Percentiles rank a stretch among this genome's conserved stretches.
phyloP scores from a whole-genome alignment of 92 coral and sea anemone species.

The Paramuricea clavata region DNA sequence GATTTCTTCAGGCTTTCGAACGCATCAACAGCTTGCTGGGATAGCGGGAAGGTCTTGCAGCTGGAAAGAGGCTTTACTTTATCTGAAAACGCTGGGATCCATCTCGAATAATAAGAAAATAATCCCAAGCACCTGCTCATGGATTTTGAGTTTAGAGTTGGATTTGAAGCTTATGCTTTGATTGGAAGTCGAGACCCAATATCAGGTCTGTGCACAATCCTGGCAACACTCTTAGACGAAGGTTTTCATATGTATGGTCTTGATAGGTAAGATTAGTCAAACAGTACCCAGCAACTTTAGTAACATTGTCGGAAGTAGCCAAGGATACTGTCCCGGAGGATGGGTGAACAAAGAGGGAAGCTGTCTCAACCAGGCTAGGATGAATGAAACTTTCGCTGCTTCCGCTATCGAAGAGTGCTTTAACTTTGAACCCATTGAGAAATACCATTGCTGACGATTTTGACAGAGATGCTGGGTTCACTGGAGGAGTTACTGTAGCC shows the following conservation, averaged over 20 bases:
- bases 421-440: constrained; percentile 54
- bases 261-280: constrained; percentile 41
- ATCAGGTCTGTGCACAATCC: constrained; percentile 68
- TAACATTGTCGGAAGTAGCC: too few species aligned
- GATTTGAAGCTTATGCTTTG: constrained; percentile 58
- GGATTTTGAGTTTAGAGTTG: constrained; percentile 9
- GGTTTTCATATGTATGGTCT: constrained; percentile 45
- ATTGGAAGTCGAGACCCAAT: too few species aligned
- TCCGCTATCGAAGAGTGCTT: constrained; percentile 74
- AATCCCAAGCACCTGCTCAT: too few species aligned
- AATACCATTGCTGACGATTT: too few species aligned
- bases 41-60: too few species aligned
- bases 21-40: too few species aligned
- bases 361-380: too few species aligned
- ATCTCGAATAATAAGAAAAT: constrained; percentile 35
- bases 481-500: constrained; percentile 41
- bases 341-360: constrained; percentile 38
- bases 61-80: too few species aligned
- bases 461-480: too few species aligned
- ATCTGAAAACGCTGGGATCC: constrained; percentile 46
- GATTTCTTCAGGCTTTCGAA: too few species aligned
- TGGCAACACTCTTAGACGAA: constrained; percentile 60
- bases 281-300: constrained; percentile 49
- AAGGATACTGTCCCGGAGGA: too few species aligned
- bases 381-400: too few species aligned